Conservation (phyloP, 1,140 invertebrate genomes). For the Melipona quadrifasciata region DNA sequence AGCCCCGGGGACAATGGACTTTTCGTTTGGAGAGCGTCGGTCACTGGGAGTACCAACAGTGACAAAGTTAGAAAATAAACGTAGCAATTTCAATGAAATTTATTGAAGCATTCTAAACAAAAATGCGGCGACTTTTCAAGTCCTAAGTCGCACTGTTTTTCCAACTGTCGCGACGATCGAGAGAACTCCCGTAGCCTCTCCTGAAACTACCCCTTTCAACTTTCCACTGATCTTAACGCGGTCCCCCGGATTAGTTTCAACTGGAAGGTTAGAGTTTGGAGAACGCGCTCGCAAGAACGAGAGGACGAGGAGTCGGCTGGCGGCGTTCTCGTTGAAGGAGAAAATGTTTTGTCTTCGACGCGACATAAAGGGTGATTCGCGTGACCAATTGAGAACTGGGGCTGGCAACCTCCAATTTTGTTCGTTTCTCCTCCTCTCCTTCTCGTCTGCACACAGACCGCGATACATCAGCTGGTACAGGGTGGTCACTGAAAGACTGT, state of each 20-base stretch:
- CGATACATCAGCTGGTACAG: not conserved
- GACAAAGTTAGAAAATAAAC: no score
- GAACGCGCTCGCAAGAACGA: no score
- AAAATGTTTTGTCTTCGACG: slow-evolving; percentile 17
- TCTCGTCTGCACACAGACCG: slow-evolving; percentile 18
- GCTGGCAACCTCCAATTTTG: slow-evolving; percentile 45
- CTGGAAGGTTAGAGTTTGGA: not conserved
- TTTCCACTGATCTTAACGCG: not conserved
- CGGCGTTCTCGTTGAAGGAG: slow-evolving; percentile 9
- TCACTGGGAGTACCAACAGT: no score
- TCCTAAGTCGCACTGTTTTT: no score
- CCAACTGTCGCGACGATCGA: no score
- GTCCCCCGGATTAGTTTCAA: not conserved
- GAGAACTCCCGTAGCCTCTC: not conserved
- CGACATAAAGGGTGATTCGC: slow-evolving; percentile 43
- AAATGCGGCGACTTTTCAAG: no score
- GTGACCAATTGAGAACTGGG: slow-evolving; percentile 9
- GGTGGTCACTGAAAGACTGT: no score
- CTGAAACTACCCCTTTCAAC: not conserved
- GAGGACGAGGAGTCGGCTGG: not conserved
- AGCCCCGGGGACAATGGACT: no score
- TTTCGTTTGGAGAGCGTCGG: no score
- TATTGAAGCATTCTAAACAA: no score
- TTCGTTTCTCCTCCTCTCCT: slow-evolving; percentile 14
- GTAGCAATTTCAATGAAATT: no score